Conservation (phyloP, 2,113 vertebrate genomes). For the Pangasianodon hypophthalmus region DNA sequence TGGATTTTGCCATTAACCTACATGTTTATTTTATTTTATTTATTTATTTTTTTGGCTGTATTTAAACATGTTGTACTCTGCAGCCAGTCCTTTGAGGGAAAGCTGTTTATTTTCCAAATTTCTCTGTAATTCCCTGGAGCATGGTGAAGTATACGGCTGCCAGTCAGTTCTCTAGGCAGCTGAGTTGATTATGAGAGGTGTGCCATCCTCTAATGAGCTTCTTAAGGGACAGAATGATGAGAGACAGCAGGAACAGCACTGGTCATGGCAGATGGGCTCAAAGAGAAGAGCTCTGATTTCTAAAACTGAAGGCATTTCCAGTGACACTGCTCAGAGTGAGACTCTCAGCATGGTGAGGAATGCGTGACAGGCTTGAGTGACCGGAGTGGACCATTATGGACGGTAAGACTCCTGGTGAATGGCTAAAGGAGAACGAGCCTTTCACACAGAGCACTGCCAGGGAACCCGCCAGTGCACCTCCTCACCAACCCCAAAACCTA, state of each 20-base stretch:
- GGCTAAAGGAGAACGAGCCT: neutral
- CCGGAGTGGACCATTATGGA: neutral
- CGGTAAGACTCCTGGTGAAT: neutral
- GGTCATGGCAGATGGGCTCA: neutral
- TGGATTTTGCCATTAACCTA: neutral
- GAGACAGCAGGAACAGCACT: neutral
- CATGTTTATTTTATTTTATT: neutral
- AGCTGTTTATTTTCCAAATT: neutral
- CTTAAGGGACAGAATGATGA: neutral
- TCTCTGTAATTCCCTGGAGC: neutral
- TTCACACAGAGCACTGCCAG: neutral
- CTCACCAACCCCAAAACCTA: neutral
- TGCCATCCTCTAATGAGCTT: neutral
- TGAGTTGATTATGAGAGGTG: neutral
- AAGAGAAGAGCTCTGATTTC: neutral
- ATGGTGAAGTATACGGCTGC: neutral
- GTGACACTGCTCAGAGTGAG: neutral
- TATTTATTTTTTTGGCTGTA: too few species aligned
- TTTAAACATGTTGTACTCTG: neutral
- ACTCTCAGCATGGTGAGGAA: neutral
- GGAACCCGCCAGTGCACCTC: neutral
- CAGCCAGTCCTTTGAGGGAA: neutral
- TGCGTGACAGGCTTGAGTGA: too few species aligned
- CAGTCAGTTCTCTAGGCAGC: neutral
- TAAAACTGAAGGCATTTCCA: neutral